Evolutionary conservation across 2,888 invertebrate species (phyloP), one percentile per base, ranked within the genome.

Genomic region (Yponomeuta evonymella): DNA sequence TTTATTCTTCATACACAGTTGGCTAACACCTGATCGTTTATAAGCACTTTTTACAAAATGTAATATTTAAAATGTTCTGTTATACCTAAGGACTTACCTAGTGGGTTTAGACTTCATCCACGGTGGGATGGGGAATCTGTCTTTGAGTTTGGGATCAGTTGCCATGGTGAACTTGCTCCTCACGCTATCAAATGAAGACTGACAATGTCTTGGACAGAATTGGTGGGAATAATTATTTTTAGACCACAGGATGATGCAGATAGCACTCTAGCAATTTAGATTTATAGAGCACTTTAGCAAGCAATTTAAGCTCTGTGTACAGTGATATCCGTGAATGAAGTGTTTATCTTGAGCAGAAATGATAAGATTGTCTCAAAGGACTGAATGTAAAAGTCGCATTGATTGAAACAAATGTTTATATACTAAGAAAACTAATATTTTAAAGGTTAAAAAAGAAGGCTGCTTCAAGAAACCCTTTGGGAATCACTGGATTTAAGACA

Each of bases 21-120:
- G 36, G 4, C 36, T 36, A 36, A 36, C 5, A 36, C 2, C 2
- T 36, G 36, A 36, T 36, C 2, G 36, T 36, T 36, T 36, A 2
- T 2, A 36, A 4, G 36, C 36, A 36, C 36, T 36, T 23, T 23
- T 23, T 23, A 23, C 23, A 23, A 23, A 23, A 23, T 23, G 30
- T 36, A 15, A 64, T 43, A 36, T 15, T 64, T 36, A 70, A 43
- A 67, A 62, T 23, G 2, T 36, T 70, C 3, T 8, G 43, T 43
- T 43, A 43, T 43, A n/a, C n/a, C n/a, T n/a, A 43, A 43, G 6
- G 43, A 43, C 87, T 86, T 75, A 92, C 92, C 94, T 94, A 71
- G 84, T 88, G 75, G 94, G 93, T 87, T 93, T 95, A 71, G 90
- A 93, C 85, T 95, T 95, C 95, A 96, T 95, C 96, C 96, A 96